Conservation (phyloP, 35 echinoderm and acorn worm species). For the Patiria miniata region DNA sequence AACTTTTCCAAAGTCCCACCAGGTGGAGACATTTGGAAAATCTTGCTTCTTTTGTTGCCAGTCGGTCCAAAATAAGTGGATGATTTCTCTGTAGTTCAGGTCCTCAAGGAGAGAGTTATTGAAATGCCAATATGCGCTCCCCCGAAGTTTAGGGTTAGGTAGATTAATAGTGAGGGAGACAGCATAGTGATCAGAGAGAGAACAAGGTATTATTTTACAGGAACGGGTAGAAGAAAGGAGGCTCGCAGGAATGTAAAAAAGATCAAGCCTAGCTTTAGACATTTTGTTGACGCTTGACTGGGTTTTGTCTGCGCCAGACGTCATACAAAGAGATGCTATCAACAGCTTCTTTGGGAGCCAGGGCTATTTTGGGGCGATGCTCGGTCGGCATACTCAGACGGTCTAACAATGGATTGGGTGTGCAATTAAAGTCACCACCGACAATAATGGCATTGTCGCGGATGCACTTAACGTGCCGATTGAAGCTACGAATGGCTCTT, state of each 20-base stretch:
- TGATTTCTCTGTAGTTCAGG: neutral
- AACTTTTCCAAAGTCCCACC: slow-evolving; percentile 50
- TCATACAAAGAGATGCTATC: neutral
- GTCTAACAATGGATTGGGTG: neutral
- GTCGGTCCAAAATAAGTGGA: slow-evolving; percentile 22
- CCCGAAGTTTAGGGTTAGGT: neutral
- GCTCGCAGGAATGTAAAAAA: neutral
- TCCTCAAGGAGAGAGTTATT: slow-evolving; percentile 29
- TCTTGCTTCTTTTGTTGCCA: slow-evolving; percentile 8
- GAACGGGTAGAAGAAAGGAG: slow-evolving; percentile 18
- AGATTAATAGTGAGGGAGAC: slow-evolving; percentile 9
- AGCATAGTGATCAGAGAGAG: slow-evolving; percentile 36
- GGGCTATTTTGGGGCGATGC: neutral
- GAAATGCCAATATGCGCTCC: slow-evolving; percentile 15
- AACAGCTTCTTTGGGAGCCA: neutral
- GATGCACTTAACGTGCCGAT: no score
- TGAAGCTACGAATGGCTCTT: no score
- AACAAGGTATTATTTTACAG: neutral
- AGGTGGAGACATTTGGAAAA: neutral
- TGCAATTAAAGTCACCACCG: no score
- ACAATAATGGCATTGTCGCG: neutral
- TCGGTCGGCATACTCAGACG: slow-evolving; percentile 5
- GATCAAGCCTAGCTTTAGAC: slow-evolving; percentile 49
- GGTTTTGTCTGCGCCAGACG: slow-evolving; percentile 36
- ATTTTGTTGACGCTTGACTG: neutral